phyloP scores from a whole-genome alignment of 92 coral and sea anemone species.

The Epizoanthus ramosus region DNA sequence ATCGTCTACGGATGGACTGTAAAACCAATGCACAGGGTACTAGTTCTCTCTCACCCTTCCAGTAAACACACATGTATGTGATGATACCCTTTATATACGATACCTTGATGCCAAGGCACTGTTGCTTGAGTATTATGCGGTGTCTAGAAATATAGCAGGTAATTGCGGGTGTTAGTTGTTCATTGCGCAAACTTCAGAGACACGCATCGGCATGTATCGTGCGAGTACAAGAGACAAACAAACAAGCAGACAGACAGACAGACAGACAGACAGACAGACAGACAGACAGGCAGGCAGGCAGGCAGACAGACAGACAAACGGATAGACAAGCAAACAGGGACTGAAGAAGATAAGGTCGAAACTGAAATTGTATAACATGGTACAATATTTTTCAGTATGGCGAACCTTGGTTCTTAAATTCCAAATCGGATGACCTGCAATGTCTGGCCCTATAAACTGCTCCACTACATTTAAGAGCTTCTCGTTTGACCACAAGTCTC shows the following conservation, averaged over 20 bases:
- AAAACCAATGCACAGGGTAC: no score
- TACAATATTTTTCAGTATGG: neutral
- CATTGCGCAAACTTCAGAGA: no score
- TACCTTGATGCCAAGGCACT: constrained; percentile 90
- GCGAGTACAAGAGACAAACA: no score
- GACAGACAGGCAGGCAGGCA: neutral
- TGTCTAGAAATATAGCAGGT: constrained; percentile 45
- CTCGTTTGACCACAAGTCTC: constrained; percentile 76
- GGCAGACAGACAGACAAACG: neutral
- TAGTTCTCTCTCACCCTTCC: no score
- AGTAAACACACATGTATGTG: no score
- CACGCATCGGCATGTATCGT: no score
- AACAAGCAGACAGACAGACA: neutral
- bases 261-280: neutral
- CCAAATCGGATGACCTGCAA: constrained; percentile 90
- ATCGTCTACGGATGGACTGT: no score
- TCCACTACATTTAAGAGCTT: constrained; percentile 74
- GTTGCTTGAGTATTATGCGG: constrained; percentile 70
- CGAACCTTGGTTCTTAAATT: constrained; percentile 80
- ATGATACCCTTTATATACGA: neutral
- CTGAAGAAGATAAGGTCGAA: neutral
- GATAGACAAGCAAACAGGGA: neutral
- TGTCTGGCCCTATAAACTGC: constrained; percentile 84
- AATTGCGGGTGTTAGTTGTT: no score
- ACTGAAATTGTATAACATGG: neutral